These are phyloP conservation scores for Venustaconcha ellipsiformis DNA, from an alignment of 1,140 invertebrate species.

Conservation along the genomic window DNA sequence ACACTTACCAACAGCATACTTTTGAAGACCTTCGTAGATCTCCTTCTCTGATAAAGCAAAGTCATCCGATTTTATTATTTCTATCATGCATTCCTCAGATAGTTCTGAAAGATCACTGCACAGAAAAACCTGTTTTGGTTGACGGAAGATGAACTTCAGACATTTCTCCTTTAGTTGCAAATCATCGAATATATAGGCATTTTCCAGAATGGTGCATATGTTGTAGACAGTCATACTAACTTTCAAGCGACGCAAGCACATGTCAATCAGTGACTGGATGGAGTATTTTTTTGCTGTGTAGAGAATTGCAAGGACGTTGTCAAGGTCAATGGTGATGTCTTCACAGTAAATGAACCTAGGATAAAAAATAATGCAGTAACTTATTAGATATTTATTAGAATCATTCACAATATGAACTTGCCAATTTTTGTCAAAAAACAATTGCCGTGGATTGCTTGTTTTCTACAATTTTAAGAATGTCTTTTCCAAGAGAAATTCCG, in stretches of 20 bases:
- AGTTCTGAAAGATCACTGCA: conserved; percentile 26
- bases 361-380: conserved; percentile 1
- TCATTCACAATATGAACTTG: background rate
- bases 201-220: conserved; percentile 37
- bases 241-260: conserved; percentile 33
- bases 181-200: conserved; percentile 29
- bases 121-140: conserved; percentile 24
- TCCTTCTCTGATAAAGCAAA: conserved; percentile 22
- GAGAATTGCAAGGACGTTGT: conserved; percentile 29
- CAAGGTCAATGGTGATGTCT: conserved; percentile 19
- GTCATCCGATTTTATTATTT: conserved; percentile 27
- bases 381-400: background rate
- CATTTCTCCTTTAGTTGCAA: conserved; percentile 32
- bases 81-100: conserved; percentile 26
- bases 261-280: conserved; percentile 27
- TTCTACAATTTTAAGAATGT: too few relatives aligned
- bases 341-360: conserved; percentile 43
- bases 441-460: too few relatives aligned
- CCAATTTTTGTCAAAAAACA: too few relatives aligned
- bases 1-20: conserved; percentile 33
- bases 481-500: too few relatives aligned
- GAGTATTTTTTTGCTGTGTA: conserved; percentile 42
- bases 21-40: conserved; percentile 27
- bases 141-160: conserved; percentile 23
- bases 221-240: conserved; percentile 26